These are phyloP conservation scores for Sesamia nonagrioides DNA, from an alignment of 1,140 invertebrate species.

Conservation along the genomic window DNA sequence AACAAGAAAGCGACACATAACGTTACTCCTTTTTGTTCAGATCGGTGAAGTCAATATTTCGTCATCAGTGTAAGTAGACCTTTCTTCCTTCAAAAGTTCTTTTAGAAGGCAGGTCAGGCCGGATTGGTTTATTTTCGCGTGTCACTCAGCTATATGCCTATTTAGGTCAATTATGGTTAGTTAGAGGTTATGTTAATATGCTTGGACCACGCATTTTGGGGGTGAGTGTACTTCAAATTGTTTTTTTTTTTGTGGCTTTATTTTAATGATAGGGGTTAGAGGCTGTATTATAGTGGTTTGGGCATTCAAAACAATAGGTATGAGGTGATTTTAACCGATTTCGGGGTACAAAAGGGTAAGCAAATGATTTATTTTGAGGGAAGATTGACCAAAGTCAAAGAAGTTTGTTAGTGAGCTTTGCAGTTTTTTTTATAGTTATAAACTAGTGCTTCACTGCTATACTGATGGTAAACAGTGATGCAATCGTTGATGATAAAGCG, in stretches of 20 bases:
- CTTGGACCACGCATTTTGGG: slow-evolving; percentile 49
- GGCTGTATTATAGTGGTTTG: background rate
- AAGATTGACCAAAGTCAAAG: no score
- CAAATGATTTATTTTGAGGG: no score
- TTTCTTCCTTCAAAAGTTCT: background rate
- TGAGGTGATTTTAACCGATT: no score
- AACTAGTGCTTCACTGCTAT: no score
- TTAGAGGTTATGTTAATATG: slow-evolving; percentile 53
- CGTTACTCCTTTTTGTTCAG: background rate
- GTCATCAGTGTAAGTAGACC: slow-evolving; percentile 1
- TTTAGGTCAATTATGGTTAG: slow-evolving; percentile 44
- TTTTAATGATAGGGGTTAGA: background rate
- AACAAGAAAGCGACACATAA: slow-evolving; percentile 9
- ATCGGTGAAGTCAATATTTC: background rate
- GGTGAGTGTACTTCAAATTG: slow-evolving; percentile 40
- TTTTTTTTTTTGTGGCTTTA: slow-evolving; percentile 25
- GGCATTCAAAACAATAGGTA: background rate
- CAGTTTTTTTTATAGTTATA: no score
- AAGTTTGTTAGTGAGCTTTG: no score
- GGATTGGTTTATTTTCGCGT: slow-evolving; percentile 34
- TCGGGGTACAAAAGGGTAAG: no score
- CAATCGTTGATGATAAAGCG: no score
- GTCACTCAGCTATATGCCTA: slow-evolving; percentile 20
- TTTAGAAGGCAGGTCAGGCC: background rate
- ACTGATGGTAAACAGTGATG: no score